Evolutionary conservation across 2,888 invertebrate species (phyloP).

Genomic region (Lasioglossum malachurum): DNA sequence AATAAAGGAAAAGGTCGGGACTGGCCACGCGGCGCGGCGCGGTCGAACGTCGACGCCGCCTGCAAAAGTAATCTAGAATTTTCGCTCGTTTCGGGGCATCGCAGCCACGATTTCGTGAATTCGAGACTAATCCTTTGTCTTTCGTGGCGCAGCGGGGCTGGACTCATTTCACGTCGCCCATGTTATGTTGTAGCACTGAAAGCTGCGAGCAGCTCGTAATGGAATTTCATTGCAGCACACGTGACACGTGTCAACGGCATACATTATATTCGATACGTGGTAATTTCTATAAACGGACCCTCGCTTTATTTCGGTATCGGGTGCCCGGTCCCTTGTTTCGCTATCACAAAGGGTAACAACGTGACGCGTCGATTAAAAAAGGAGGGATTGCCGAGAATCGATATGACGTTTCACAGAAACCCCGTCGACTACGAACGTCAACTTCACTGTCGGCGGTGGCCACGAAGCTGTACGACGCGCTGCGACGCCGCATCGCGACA

Average conservation of each 20-base stretch:
- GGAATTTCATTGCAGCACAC: constrained; percentile 22
- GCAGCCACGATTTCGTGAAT: neutral
- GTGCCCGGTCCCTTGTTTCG: neutral
- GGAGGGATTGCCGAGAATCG: neutral
- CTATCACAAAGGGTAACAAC: neutral
- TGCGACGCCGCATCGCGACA: neutral
- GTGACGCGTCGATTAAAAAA: neutral
- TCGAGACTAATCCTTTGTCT: constrained; percentile 15
- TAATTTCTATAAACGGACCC: constrained; percentile 13
- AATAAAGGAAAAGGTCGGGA: constrained; percentile 16
- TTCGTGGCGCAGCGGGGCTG: neutral
- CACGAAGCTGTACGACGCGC: neutral
- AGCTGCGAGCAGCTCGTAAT: constrained; percentile 19
- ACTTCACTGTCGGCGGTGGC: neutral
- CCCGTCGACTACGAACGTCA: neutral
- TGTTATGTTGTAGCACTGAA: neutral
- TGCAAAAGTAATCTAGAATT: constrained; percentile 2
- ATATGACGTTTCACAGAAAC: neutral
- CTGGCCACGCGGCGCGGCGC: neutral
- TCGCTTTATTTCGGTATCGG: constrained; percentile 15
- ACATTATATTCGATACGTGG: constrained; percentile 15
- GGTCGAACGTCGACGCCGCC: neutral
- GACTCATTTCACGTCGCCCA: constrained; percentile 11
- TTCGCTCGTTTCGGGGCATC: neutral
- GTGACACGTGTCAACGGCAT: constrained; percentile 26